Base-by-base conservation (phyloP, 2,888 invertebrate species). In the Rhamphomyia laevipes region DNA sequence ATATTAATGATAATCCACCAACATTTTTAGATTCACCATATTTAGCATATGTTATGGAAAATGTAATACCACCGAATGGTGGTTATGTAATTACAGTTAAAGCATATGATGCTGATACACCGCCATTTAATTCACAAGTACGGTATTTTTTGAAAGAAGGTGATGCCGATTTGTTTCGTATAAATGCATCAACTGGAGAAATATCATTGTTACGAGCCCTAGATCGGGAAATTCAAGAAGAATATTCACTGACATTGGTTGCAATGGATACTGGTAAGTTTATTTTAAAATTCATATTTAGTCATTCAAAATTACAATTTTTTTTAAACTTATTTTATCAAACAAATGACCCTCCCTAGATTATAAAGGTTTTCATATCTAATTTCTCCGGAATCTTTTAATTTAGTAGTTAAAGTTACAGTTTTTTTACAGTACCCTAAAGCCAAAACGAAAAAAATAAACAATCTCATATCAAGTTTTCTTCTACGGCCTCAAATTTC, bases 21-120 rank as follows among this genome's bases (percentile, higher is more conserved):
- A 84, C 88, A 42, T 95, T 95, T 71, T 73, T 90, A 58, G 88
- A 95, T 71, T 92, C 93, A n/a, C 94, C 94, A 0, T 94, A 93
- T 72, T 74, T 90, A 63, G 90, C 91, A 5, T 86, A 87, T 67
- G 91, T 94, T 50, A 89, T 92, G 84, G 95, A 96, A 73, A 90
- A 91, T 68, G 82, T 87, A 61, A 80, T 87, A 55, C 86, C 87
- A 49, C 84, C 86, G 45, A 84, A 81, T 59, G 82, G 76, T 60
- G 87, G 86, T 46, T 87, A 86, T 66, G 81, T 89, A 58, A 78
- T 84, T 60, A 82, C 86, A 57, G 87, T 94, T 45, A 81, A 82
- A 57, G 94, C 93, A 23, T 84, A 84, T 69, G 94, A 94, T 66
- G 90, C 90, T 51, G 93, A 94, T 72, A 87, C 90, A 46, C 84